phyloP scores from a whole-genome alignment of 2,113 vertebrate species.

The Antidorcas marsupialis region DNA sequence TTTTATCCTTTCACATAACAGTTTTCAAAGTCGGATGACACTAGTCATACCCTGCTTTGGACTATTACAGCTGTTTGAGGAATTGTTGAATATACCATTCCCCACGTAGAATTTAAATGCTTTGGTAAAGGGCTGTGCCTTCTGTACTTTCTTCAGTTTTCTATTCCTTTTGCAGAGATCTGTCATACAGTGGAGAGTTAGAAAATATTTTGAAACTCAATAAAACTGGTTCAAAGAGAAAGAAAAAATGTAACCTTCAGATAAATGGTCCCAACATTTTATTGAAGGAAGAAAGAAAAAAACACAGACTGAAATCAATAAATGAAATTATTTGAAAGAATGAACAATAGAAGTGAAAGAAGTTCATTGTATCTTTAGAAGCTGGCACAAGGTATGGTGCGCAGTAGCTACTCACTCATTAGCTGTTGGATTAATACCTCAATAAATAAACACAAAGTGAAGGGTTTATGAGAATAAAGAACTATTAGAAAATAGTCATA shows the following conservation, averaged over 20 bases:
- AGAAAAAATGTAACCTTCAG: neutral
- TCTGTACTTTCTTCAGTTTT: neutral
- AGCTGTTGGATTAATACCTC: neutral
- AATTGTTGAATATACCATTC: neutral
- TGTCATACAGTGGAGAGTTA: neutral
- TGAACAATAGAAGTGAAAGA: neutral
- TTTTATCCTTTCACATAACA: neutral
- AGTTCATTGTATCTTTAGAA: neutral
- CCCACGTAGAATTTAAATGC: neutral
- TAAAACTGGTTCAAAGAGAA: neutral
- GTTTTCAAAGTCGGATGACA: neutral
- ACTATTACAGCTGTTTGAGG: neutral
- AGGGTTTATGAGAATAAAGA: neutral
- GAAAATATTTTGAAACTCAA: neutral
- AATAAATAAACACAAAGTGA: neutral
- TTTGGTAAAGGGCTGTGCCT: neutral
- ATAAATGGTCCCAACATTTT: neutral
- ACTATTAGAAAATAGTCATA: neutral
- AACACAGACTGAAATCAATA: neutral
- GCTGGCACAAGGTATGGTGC: neutral
- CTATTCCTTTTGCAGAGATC: neutral
- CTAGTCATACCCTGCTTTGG: neutral
- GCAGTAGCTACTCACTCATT: neutral
- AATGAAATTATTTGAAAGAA: neutral
- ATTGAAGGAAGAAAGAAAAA: neutral